These are phyloP conservation scores for Lagocephalus sceleratus DNA, from an alignment of 2,797 vertebrate genomes.

Conservation along the genomic window DNA sequence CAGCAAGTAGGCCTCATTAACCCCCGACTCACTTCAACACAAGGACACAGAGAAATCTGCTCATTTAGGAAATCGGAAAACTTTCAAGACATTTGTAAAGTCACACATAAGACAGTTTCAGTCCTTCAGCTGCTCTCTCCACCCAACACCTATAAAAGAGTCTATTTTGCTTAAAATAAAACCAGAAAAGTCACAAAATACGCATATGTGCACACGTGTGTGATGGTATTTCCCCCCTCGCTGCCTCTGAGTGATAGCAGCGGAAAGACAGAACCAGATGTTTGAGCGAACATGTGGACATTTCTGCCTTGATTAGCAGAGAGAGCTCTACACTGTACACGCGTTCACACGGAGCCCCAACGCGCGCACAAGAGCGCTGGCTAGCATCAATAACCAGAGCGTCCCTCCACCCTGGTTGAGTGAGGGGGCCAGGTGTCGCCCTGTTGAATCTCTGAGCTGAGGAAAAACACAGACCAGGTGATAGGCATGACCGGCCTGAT, in stretches of 20 bases:
- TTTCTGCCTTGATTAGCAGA: conserved; percentile 60
- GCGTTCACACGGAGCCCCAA: background rate
- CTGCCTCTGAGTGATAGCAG: conserved; percentile 55
- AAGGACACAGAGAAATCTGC: conserved; percentile 28
- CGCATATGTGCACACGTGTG: background rate
- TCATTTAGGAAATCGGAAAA: conserved; percentile 23
- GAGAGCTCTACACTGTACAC: conserved; percentile 42
- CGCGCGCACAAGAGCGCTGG: conserved; percentile 37
- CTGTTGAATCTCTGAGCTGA: conserved; percentile 35
- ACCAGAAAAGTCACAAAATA: no score
- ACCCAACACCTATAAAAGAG: conserved; percentile 19
- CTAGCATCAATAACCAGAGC: conserved; percentile 41
- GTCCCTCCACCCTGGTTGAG: conserved; percentile 39
- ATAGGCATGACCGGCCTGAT: conserved; percentile 59
- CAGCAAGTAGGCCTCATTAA: conserved; percentile 46
- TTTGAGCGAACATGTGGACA: conserved; percentile 62
- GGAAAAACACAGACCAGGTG: conserved; percentile 57
- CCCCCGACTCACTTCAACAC: conserved; percentile 34
- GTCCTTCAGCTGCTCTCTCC: conserved; percentile 20
- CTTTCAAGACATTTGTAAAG: conserved; percentile 18
- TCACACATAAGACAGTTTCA: conserved; percentile 7
- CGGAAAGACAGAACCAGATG: conserved; percentile 72
- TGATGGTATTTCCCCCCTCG: conserved; percentile 10
- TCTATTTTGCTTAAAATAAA: conserved; percentile 20
- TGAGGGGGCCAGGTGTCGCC: conserved; percentile 61